phyloP scores from a whole-genome alignment of 1,140 invertebrate genomes.

The Trichonephila inaurata region DNA sequence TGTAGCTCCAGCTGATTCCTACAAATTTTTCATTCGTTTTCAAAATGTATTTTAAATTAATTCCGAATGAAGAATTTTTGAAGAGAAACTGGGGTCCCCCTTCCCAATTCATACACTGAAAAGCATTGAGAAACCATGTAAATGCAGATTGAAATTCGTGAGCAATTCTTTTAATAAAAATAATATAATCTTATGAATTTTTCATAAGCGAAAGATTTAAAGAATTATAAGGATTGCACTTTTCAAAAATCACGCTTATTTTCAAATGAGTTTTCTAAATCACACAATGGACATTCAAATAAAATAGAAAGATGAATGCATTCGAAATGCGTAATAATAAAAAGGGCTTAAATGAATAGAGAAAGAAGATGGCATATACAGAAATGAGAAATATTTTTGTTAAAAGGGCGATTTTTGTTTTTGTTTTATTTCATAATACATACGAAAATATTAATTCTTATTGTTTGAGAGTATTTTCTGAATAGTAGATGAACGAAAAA shows the following conservation, averaged over 20 bases:
- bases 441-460: too few species aligned
- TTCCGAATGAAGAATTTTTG: too few species aligned
- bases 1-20: too few species aligned
- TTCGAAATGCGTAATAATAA: not conserved
- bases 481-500: not conserved
- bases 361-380: not conserved
- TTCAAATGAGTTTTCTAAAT: not conserved
- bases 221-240: not conserved
- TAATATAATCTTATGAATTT: not conserved
- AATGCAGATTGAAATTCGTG: not conserved
- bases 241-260: not conserved
- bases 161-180: not conserved
- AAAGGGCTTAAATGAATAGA: not conserved
- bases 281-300: not conserved
- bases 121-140: not conserved
- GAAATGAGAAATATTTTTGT: too few species aligned
- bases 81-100: too few species aligned
- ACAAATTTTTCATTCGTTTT: too few species aligned
- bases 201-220: not conserved
- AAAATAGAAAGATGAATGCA: too few species aligned
- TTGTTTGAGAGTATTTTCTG: not conserved
- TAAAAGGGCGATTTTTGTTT: too few species aligned
- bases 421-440: too few species aligned
- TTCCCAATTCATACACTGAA: not conserved
- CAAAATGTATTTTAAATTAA: too few species aligned